Evolutionary conservation across 1,140 invertebrate genomes (phyloP).

Genomic region (Bicyclus anynana): DNA sequence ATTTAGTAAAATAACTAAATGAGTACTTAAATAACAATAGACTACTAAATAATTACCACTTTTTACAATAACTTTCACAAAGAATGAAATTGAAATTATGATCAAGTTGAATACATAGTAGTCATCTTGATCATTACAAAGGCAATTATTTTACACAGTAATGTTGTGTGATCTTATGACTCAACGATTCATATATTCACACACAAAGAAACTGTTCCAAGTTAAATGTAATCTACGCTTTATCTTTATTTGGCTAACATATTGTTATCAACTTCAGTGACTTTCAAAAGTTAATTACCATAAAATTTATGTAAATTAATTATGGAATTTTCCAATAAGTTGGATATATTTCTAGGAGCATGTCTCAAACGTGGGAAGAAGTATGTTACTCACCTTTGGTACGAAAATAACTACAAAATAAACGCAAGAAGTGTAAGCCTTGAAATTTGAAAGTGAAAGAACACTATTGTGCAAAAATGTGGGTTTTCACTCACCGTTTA

Average conservation of each 20-base stretch:
- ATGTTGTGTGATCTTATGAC: too few species aligned
- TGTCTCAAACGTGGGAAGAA: slow-evolving; percentile 1
- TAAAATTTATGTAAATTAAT: not conserved
- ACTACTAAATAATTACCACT: too few species aligned
- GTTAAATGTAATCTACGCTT: not conserved
- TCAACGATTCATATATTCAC: not conserved
- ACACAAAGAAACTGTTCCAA: not conserved
- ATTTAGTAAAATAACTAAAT: too few species aligned
- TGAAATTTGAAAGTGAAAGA: slow-evolving; percentile 39
- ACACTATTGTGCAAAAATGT: not conserved
- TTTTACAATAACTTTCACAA: too few species aligned
- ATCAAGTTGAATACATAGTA: too few species aligned
- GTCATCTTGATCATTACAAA: too few species aligned
- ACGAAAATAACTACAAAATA: slow-evolving; percentile 16
- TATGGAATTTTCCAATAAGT: not conserved
- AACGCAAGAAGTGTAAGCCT: slow-evolving; percentile 25
- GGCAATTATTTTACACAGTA: too few species aligned
- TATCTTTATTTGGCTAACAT: slow-evolving; percentile 7
- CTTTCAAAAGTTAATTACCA: not conserved
- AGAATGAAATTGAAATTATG: too few species aligned
- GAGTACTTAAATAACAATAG: too few species aligned
- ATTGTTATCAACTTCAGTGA: not conserved
- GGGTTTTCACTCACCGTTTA: slow-evolving; percentile 81
- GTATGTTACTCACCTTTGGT: slow-evolving; percentile 8
- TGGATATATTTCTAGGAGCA: not conserved